Base-by-base conservation (phyloP, 2,797 vertebrate genomes). In the Falco rusticolus region DNA sequence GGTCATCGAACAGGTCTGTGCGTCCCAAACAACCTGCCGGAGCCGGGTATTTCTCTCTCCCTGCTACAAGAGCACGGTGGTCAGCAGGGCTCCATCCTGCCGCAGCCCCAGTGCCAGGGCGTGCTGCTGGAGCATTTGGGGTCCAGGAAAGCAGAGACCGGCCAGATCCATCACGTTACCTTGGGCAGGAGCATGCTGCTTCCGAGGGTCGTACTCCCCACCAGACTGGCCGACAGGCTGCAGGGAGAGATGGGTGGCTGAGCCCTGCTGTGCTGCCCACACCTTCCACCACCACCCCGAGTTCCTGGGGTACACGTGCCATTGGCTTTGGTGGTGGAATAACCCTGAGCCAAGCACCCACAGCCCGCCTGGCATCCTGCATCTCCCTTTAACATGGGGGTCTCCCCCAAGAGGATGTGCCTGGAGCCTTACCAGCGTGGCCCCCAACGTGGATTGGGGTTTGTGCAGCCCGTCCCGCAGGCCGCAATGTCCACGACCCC, bases 401-500 rank as follows among this genome's bases (percentile, higher is more conserved):
- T 41, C 19, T 33, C 41, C 71, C 71, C 20, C n/a, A 2, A 0
- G 6, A 57, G 20, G 43, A 29, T 0, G 0, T 14, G 31, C 41
- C 41, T 41, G 8, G 41, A 59, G 63, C 20, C 65, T 98, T 93
- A 99, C 99, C 99, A 99, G 97, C 0, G 99, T 99, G 83, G 99
- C 99, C 64, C 99, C 98, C 95, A 98, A 80, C n/a, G n/a, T n/a
- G n/a, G n/a, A n/a, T n/a, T n/a, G n/a, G n/a, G 34, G 94, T 96
- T 87, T 97, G 98, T 20, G 94, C 69, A 22, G 94, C 95, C 98
- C 98, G 0, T 98, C 98, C 45, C 97, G 97, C 91, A 98, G 96
- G 96, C 95, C 99, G 98, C 99, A 99, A 99, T 99, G 97, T 99
- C 99, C 81, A 99, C 98, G 9, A 99, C 98, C 9, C 99, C 99